Percentiles rank a stretch among this genome's conserved stretches.
These are phyloP conservation scores for Dasypus novemcinctus DNA, from an alignment of 2,113 vertebrate species.

Conservation along the genomic window DNA sequence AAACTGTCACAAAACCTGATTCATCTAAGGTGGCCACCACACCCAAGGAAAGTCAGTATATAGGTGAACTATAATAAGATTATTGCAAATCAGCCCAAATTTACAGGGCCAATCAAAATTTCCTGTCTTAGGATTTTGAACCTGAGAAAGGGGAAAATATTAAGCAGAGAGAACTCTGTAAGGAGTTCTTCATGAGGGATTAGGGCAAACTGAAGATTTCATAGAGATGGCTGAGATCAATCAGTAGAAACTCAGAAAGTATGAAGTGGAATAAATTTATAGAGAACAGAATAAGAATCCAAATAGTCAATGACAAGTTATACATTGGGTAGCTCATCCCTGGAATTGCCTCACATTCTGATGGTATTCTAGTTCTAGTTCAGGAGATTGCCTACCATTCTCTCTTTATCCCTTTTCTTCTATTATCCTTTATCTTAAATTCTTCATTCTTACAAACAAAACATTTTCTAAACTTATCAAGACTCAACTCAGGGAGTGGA, in stretches of 20 bases:
- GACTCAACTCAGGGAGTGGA: neutral
- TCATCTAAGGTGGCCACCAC: neutral
- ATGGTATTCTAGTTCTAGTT: neutral
- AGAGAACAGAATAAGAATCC: neutral
- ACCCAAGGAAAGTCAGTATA: neutral
- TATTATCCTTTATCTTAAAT: neutral
- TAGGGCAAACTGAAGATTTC: neutral
- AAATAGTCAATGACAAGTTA: neutral
- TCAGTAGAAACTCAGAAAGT: neutral
- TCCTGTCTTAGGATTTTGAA: neutral
- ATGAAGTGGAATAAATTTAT: neutral
- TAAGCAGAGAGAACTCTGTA: neutral
- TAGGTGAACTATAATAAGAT: neutral
- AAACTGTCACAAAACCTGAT: neutral
- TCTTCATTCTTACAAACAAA: neutral
- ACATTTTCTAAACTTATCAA: neutral
- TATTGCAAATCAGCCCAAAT: neutral
- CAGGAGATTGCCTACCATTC: neutral
- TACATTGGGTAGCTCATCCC: neutral
- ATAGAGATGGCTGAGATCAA: neutral
- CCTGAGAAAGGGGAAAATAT: neutral
- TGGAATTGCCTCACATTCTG: neutral
- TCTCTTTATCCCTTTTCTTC: neutral
- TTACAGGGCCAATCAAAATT: neutral
- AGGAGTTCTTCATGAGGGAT: neutral